Percentiles rank a stretch among this genome's conserved stretches.
Evolutionary conservation across 2,113 vertebrate species (phyloP).

Genomic region (Trematocara macrostoma): DNA sequence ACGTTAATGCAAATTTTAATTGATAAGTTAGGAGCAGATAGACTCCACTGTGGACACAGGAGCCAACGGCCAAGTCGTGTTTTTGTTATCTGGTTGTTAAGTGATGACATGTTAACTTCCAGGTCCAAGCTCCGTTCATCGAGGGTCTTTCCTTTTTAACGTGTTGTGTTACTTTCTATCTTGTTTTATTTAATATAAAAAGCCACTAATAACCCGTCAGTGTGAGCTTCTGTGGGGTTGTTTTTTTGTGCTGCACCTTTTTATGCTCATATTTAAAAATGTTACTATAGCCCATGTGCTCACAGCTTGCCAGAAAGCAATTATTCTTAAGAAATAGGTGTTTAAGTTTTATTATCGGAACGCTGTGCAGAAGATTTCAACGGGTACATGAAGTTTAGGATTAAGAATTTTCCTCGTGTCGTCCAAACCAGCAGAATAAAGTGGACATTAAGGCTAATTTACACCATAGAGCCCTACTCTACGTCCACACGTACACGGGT

Average conservation of each 20-base stretch:
- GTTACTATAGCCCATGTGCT: not conserved
- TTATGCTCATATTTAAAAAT: not conserved
- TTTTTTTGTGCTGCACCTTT: not conserved
- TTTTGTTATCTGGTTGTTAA: not conserved
- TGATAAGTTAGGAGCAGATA: not conserved
- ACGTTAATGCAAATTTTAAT: conserved; percentile 77
- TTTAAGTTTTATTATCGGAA: not conserved
- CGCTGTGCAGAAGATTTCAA: not conserved
- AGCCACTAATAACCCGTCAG: not conserved
- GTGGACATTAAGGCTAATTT: not conserved
- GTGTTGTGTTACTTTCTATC: not conserved
- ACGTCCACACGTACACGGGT: too few species aligned
- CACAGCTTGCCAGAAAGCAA: not conserved
- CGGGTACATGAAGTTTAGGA: not conserved
- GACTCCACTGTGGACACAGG: not conserved
- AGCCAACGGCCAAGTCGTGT: rapidly evolving
- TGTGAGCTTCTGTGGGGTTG: not conserved
- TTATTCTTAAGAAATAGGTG: not conserved
- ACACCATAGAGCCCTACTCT: not conserved
- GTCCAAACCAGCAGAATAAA: not conserved
- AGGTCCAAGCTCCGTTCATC: not conserved
- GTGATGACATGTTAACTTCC: not conserved
- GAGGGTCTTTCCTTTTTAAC: not conserved
- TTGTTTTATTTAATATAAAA: not conserved
- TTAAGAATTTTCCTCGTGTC: not conserved